Percentiles rank a stretch among this genome's conserved stretches.
These are phyloP conservation scores for Alces alces DNA, from an alignment of 2,113 vertebrate species.

Conservation along the genomic window DNA sequence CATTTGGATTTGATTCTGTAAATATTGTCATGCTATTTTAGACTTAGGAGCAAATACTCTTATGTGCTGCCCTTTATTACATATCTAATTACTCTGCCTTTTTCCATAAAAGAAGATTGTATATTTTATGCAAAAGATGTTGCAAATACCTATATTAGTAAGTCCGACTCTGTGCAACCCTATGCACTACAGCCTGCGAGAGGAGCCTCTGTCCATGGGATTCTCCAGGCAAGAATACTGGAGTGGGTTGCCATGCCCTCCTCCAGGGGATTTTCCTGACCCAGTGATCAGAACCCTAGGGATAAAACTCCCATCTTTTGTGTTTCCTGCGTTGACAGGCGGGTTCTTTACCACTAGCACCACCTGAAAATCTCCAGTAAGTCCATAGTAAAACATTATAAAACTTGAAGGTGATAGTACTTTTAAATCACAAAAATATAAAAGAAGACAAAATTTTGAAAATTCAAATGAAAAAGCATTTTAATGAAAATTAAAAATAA, in stretches of 20 bases:
- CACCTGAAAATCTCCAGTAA: not conserved
- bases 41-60: not conserved
- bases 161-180: not conserved
- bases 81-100: not conserved
- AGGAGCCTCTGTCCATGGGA: not conserved
- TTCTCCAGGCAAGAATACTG: not conserved
- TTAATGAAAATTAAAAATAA: not conserved
- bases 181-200: not conserved
- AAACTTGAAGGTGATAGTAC: not conserved
- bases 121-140: not conserved
- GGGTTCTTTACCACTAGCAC: not conserved
- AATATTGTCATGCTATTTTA: not conserved
- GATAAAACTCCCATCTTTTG: not conserved
- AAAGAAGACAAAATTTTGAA: not conserved
- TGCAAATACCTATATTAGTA: not conserved
- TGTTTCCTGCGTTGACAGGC: not conserved
- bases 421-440: not conserved
- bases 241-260: not conserved
- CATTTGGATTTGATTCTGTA: not conserved
- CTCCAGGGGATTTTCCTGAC: not conserved
- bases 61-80: not conserved
- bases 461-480: not conserved
- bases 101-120: not conserved
- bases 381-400: not conserved
- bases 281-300: not conserved